These are phyloP conservation scores for Isichthys henryi DNA, from an alignment of 2,113 vertebrate genomes.

Conservation along the genomic window DNA sequence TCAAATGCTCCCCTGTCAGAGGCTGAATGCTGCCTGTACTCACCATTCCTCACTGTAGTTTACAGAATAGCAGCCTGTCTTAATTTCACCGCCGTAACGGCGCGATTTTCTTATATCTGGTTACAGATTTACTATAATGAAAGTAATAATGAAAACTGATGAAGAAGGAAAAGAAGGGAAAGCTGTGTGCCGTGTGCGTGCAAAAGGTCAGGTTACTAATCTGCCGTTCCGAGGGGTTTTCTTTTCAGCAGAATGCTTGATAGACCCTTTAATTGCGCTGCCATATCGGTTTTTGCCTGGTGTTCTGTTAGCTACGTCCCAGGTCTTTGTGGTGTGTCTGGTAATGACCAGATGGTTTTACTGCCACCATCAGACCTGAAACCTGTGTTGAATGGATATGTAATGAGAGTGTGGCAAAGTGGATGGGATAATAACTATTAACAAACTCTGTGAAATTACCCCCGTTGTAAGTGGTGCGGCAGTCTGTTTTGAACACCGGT, in stretches of 20 bases:
- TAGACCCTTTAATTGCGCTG: neutral
- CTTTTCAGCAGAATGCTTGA: neutral
- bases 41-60: neutral
- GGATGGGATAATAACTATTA: neutral
- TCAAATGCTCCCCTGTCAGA: slow-evolving; percentile 1
- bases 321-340: neutral
- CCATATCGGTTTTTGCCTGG: neutral
- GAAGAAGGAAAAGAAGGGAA: neutral
- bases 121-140: neutral
- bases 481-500: neutral
- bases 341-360: neutral
- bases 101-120: neutral
- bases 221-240: neutral
- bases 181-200: neutral
- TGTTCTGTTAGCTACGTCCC: neutral
- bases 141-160: slow-evolving; percentile 2
- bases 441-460: neutral
- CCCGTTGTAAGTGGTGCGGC: neutral
- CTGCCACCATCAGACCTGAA: neutral
- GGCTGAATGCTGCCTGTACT: neutral
- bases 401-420: neutral
- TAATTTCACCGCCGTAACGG: neutral
- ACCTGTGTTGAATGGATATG: neutral
- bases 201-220: neutral
- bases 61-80: neutral